Evolutionary conservation across 1,140 invertebrate genomes (phyloP).

Genomic region (Drosophila pallidifrons): DNA sequence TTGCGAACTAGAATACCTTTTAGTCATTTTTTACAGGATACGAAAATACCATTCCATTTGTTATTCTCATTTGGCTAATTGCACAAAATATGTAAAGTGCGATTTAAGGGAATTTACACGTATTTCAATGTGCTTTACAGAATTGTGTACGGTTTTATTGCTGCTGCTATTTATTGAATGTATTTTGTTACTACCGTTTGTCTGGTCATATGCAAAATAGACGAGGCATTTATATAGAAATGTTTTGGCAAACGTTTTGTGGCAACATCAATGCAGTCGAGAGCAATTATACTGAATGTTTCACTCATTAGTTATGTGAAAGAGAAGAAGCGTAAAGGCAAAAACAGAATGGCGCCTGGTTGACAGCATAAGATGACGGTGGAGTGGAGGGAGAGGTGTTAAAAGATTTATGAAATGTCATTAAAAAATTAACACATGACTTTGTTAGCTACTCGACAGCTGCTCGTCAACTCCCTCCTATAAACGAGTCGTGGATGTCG

Average conservation of each 20-base stretch:
- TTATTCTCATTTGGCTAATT: conserved; percentile 29
- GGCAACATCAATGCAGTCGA: conserved; percentile 43
- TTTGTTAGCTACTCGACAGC: conserved; percentile 33
- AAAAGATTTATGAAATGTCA: conserved; percentile 73
- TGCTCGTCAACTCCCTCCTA: conserved; percentile 8
- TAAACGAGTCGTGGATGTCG: background rate
- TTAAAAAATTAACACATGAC: conserved; percentile 82
- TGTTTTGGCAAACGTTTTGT: conserved; percentile 33
- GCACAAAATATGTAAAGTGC: background rate
- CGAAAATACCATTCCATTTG: background rate
- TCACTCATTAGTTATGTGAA: background rate
- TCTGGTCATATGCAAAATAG: conserved; percentile 12
- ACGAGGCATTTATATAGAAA: conserved; percentile 20
- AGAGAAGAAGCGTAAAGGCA: background rate
- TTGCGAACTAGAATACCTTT: no score
- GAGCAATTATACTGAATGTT: conserved; percentile 36
- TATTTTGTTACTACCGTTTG: conserved; percentile 2
- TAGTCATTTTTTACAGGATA: background rate
- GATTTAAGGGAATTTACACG: conserved; percentile 8
- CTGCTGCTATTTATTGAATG: conserved; percentile 1
- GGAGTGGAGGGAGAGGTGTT: conserved; percentile 12
- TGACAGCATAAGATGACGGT: background rate
- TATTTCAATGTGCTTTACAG: conserved; percentile 23
- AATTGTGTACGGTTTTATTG: conserved; percentile 28
- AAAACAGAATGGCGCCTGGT: background rate